Evolutionary conservation across 1,140 invertebrate species (phyloP).

Genomic region (Drosophila pectinifera): DNA sequence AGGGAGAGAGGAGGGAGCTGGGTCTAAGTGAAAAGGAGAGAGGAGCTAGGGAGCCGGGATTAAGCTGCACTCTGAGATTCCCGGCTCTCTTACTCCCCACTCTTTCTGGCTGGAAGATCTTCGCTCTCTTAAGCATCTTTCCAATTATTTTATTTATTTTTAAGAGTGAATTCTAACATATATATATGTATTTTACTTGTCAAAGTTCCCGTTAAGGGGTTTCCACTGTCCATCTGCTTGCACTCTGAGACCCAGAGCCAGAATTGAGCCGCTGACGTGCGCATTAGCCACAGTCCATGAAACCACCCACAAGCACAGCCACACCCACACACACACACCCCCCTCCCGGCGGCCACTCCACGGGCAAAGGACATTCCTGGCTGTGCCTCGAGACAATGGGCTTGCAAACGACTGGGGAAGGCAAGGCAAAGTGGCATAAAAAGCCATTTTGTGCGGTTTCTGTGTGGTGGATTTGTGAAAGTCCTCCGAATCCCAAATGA

Average conservation of each 20-base stretch:
- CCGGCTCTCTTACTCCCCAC: too few species aligned
- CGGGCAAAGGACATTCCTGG: background rate
- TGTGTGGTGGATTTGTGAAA: constrained; percentile 39
- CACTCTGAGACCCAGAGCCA: constrained; percentile 8
- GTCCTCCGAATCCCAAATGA: constrained; percentile 50
- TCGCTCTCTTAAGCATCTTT: too few species aligned
- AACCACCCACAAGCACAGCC: constrained; percentile 15
- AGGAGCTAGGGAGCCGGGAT: too few species aligned
- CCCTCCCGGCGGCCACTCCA: background rate
- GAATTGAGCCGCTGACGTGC: constrained; percentile 18
- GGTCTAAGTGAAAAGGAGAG: too few species aligned
- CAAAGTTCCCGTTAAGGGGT: too few species aligned
- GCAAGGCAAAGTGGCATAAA: constrained; percentile 63
- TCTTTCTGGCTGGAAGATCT: too few species aligned
- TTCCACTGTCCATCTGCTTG: constrained; percentile 3
- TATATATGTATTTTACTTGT: too few species aligned
- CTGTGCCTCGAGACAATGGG: constrained; percentile 34
- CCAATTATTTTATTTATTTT: too few species aligned
- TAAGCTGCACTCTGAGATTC: too few species aligned
- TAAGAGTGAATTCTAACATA: too few species aligned
- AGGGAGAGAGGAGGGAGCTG: too few species aligned
- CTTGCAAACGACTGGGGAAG: background rate
- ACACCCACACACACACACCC: constrained; percentile 9
- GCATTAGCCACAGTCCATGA: constrained; percentile 16
- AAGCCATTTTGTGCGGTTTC: constrained; percentile 80